Conservation (phyloP, 2,888 invertebrate genomes). For the Drosophila neonasuta region DNA sequence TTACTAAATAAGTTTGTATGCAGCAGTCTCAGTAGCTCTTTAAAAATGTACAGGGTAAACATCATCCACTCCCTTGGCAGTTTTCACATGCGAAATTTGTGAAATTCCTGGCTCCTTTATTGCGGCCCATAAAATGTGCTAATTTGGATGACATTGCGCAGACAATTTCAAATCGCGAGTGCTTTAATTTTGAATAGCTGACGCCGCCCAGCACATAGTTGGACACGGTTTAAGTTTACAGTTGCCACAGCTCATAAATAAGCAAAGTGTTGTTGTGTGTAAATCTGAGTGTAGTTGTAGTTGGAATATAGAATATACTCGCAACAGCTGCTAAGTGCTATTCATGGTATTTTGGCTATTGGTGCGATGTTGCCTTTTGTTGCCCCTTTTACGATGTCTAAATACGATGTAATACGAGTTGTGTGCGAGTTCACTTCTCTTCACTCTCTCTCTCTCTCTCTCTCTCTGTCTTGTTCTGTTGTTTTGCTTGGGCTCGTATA, state of each 20-base stretch:
- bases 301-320: constrained; percentile 1
- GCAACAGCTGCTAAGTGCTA: constrained; percentile 31
- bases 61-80: not conserved
- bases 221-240: constrained; percentile 31
- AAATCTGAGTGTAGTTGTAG: not conserved
- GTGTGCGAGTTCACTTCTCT: not conserved
- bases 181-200: constrained; percentile 45
- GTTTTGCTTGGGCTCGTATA: constrained; percentile 49
- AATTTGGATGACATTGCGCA: constrained; percentile 64
- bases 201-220: constrained; percentile 27
- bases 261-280: not conserved
- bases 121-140: constrained; percentile 59
- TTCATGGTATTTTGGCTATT: constrained; percentile 42
- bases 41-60: not conserved
- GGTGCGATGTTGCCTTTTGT: constrained; percentile 33
- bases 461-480: constrained; percentile 3
- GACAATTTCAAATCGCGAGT: constrained; percentile 60
- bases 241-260: constrained; percentile 53
- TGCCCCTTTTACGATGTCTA: constrained; percentile 48
- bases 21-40: no score
- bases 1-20: no score
- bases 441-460: not conserved
- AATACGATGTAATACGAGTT: constrained; percentile 27
- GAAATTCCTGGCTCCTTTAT: constrained; percentile 28
- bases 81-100: constrained; percentile 26